phyloP scores from a whole-genome alignment of 2,113 vertebrate genomes.

The Perca schrenkii region DNA sequence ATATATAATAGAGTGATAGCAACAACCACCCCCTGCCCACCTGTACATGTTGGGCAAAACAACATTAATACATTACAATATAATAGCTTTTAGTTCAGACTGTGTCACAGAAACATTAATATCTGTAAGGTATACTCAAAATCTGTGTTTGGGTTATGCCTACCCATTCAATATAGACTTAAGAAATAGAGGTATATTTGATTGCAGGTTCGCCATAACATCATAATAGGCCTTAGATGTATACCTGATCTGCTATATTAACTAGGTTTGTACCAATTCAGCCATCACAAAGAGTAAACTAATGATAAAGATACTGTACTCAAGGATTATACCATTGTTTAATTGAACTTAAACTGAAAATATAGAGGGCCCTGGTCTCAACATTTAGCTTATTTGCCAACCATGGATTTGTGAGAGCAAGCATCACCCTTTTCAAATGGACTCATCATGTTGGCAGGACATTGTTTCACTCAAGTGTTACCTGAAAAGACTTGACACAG shows the following conservation, averaged over 20 bases:
- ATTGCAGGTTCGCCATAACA: background rate
- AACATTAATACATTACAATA: background rate
- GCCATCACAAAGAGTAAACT: background rate
- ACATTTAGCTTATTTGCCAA: background rate
- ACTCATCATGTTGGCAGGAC: background rate
- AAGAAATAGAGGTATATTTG: background rate
- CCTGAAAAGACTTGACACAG: slow-evolving; percentile 91
- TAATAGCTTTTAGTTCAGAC: background rate
- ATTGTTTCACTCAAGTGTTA: slow-evolving; percentile 65
- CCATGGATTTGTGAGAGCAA: background rate
- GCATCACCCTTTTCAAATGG: background rate
- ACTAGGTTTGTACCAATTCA: background rate
- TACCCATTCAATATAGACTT: background rate
- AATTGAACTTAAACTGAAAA: background rate
- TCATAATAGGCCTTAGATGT: background rate
- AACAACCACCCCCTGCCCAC: background rate
- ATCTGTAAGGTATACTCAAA: background rate
- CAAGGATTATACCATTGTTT: background rate
- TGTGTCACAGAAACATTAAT: background rate
- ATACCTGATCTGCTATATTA: background rate
- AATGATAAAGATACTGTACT: background rate
- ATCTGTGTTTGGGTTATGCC: background rate
- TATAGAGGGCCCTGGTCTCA: background rate
- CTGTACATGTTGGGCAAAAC: background rate
- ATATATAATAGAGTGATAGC: background rate